Percentiles rank a stretch among this genome's conserved stretches.
These are phyloP conservation scores for Seira sanloemensis DNA, from an alignment of 2,888 invertebrate genomes.

Conservation along the genomic window DNA sequence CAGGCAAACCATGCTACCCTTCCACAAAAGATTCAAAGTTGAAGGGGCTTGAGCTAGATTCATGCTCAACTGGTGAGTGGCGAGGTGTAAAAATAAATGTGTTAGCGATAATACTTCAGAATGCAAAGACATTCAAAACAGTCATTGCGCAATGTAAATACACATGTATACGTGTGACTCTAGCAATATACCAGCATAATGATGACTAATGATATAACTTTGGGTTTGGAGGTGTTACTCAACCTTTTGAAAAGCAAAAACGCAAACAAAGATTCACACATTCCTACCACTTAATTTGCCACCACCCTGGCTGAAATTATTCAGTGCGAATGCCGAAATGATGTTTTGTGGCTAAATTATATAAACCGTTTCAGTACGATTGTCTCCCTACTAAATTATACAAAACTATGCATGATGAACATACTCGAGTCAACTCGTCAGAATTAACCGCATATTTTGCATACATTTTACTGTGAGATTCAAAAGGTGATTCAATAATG, in stretches of 20 bases:
- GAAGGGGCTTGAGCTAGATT: neutral
- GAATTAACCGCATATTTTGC: neutral
- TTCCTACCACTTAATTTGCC: neutral
- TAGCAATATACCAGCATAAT: no score
- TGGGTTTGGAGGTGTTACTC: neutral
- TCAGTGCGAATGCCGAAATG: slow-evolving; percentile 34
- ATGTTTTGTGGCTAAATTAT: slow-evolving; percentile 37
- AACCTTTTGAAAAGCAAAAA: neutral
- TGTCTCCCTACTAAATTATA: neutral
- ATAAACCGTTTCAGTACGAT: neutral
- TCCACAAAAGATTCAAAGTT: neutral
- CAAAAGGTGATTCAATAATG: neutral
- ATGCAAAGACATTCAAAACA: no score
- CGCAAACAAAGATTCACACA: neutral
- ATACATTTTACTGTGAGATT: no score
- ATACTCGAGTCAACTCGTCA: neutral
- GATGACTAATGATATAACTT: no score
- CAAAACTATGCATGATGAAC: neutral
- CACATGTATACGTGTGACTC: no score
- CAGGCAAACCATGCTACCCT: neutral
- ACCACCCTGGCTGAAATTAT: neutral
- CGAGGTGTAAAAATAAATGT: neutral
- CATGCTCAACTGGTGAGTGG: neutral
- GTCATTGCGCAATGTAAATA: no score
- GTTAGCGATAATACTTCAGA: neutral